These are phyloP conservation scores for Drosophila mayaguana DNA, from an alignment of 2,888 invertebrate genomes.

Conservation along the genomic window DNA sequence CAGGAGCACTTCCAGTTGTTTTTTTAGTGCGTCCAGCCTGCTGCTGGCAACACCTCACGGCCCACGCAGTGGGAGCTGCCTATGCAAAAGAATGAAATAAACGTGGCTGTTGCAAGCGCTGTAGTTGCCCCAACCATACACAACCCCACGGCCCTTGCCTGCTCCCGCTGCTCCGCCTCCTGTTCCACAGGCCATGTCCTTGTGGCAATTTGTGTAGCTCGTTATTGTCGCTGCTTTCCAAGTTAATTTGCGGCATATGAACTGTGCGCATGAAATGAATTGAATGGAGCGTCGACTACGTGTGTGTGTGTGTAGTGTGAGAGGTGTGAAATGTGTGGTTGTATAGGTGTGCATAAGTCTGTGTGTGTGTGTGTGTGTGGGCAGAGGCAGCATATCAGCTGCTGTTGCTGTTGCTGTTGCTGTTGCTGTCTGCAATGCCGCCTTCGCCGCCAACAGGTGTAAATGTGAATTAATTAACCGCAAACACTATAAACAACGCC, in stretches of 20 bases:
- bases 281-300: slow-evolving; percentile 38
- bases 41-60: slow-evolving; percentile 49
- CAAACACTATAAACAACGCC: slow-evolving; percentile 83
- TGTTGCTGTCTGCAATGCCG: slow-evolving; percentile 44
- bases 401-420: slow-evolving; percentile 6
- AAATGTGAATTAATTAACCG: slow-evolving; percentile 85
- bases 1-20: neutral
- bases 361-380: slow-evolving; percentile 8
- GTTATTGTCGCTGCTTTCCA: slow-evolving; percentile 64
- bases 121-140: slow-evolving; percentile 13
- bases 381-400: neutral
- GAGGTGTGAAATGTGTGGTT: slow-evolving; percentile 44
- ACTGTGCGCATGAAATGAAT: slow-evolving; percentile 60
- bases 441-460: slow-evolving; percentile 82
- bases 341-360: slow-evolving; percentile 2
- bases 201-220: slow-evolving; percentile 46
- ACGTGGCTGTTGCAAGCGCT: slow-evolving; percentile 21
- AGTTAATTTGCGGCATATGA: slow-evolving; percentile 81
- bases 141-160: neutral
- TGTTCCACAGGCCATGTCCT: slow-evolving; percentile 24
- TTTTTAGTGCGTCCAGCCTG: slow-evolving; percentile 10
- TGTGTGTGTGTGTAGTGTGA: slow-evolving; percentile 11
- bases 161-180: neutral
- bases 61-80: slow-evolving; percentile 19
- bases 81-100: slow-evolving; percentile 6